Evolutionary conservation across 2,797 vertebrate species (phyloP), one percentile per base, ranked within the genome.

Genomic region (Hoplostethus mediterraneus): DNA sequence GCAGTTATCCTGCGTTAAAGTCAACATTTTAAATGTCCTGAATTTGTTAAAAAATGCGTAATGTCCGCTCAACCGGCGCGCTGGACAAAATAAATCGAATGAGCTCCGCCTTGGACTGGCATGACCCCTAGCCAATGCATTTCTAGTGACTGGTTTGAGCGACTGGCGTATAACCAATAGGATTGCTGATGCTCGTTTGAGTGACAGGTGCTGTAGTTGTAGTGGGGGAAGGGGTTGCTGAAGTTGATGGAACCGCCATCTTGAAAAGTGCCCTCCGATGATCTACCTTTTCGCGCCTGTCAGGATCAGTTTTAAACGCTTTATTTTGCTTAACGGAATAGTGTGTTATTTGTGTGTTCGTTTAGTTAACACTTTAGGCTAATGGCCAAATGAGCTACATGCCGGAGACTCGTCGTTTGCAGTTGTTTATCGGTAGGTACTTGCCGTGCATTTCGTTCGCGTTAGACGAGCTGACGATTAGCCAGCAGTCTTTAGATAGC

Each of bases 171-270:
- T 11, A 84, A 44, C 95, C 94, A 94, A 94, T 95, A 12, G 82
- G 0, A 4, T 54, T 2, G 2, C 33, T 25, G 60, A 3, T 3
- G 6, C 10, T 9, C 0, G 57, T 80, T 86, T 92, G 92, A 94
- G 73, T 82, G 93, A 89, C 92, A 90, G 5, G 16, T 69, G 16
- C 49, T 72, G 86, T 80, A 74, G 75, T 78, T 84, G 81, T 75
- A 76, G 89, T 93, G 93, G 93, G 92, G 94, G 93, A 93, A 92
- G 94, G 94, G 93, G 90, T 90, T 61, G 91, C 71, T 86, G 88
- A 92, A 93, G 93, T 93, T 94, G 91, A 93, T 86, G 89, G 88
- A 89, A 88, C 92, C 94, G 94, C 94, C 95, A 95, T 95, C 94
- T 95, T 95, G 95, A 89, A 95, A 94, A 94, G 92, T 93, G 86